phyloP scores from a whole-genome alignment of 2,797 vertebrate genomes.

The Diceros bicornis region DNA sequence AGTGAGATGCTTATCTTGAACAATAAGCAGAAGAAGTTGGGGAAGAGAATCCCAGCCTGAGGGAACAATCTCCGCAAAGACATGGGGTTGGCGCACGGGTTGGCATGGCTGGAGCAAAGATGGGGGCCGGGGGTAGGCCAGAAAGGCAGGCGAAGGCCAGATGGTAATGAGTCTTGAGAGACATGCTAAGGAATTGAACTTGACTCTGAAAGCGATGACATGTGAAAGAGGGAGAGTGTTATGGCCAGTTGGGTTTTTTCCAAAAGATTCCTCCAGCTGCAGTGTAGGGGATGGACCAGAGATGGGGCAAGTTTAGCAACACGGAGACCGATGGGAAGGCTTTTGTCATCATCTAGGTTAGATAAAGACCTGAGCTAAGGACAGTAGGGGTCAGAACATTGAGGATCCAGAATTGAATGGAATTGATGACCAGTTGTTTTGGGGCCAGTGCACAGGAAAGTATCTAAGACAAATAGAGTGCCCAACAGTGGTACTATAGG shows the following conservation, averaged over 20 bases:
- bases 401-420: neutral
- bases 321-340: neutral
- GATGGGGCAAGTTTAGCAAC: neutral
- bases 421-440: neutral
- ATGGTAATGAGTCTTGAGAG: neutral
- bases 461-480: neutral
- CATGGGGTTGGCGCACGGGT: fast-evolving
- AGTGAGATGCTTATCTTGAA: neutral
- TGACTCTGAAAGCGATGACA: neutral
- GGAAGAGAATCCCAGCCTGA: neutral
- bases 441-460: neutral
- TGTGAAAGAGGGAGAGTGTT: neutral
- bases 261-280: neutral
- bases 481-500: fast-evolving
- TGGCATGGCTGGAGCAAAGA: neutral
- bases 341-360: neutral
- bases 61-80: neutral
- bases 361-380: neutral
- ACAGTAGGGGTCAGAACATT: neutral
- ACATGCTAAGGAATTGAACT: neutral
- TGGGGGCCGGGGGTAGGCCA: neutral
- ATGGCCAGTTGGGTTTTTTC: neutral
- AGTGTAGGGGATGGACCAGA: neutral
- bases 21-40: neutral
- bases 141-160: neutral